Evolutionary conservation across 2,113 vertebrate genomes (phyloP).

Genomic region (Pseudopipra pipra): DNA sequence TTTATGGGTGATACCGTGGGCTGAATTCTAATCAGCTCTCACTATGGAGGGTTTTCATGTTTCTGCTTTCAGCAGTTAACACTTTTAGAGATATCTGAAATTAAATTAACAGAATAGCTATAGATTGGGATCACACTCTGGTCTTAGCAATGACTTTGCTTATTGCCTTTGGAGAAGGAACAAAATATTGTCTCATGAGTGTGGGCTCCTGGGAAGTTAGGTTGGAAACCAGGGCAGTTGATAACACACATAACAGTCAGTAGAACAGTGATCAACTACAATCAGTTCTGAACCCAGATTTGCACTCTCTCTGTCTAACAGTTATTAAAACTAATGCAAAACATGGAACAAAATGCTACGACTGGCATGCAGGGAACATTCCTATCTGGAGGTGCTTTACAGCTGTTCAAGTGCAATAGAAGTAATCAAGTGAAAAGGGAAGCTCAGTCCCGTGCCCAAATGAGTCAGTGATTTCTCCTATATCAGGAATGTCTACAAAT

Average conservation of each 20-base stretch:
- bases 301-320: neutral
- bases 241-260: neutral
- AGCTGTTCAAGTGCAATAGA: neutral
- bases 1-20: conserved; percentile 37
- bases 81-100: neutral
- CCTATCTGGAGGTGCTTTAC: neutral
- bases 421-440: neutral
- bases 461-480: neutral
- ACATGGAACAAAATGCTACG: neutral
- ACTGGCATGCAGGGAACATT: neutral
- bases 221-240: neutral
- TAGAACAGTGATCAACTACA: neutral
- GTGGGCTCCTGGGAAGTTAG: neutral
- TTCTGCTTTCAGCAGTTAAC: conserved; percentile 44
- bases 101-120: neutral
- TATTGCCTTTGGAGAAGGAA: neutral
- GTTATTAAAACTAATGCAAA: neutral
- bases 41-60: neutral
- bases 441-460: neutral
- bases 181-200: neutral
- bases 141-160: neutral
- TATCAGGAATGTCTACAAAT: neutral
- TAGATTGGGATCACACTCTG: neutral
- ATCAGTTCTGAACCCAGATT: neutral
- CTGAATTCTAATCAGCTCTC: conserved; percentile 63